These are phyloP conservation scores for Apamea sordens DNA, from an alignment of 2,888 invertebrate species.

Conservation along the genomic window DNA sequence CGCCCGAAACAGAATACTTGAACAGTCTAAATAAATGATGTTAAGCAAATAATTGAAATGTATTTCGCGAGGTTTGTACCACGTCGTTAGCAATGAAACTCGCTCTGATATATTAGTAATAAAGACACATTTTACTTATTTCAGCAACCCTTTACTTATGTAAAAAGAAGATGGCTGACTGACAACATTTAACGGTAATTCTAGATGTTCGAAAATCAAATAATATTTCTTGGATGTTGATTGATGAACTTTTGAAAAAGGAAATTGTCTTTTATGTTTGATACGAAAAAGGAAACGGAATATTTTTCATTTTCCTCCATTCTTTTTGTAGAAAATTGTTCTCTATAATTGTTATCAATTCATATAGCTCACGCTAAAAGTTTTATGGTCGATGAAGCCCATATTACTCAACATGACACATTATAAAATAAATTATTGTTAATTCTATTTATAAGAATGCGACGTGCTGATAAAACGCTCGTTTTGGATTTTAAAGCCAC, in stretches of 20 bases:
- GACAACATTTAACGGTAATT: not conserved
- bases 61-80: slow-evolving; percentile 30
- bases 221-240: not conserved
- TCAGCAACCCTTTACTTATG: not conserved
- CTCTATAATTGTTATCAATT: not conserved
- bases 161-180: slow-evolving; percentile 13
- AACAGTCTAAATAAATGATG: slow-evolving; percentile 56
- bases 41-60: slow-evolving; percentile 51
- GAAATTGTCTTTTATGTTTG: slow-evolving; percentile 17
- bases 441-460: slow-evolving; percentile 30
- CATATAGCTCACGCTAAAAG: not conserved
- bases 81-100: slow-evolving; percentile 1
- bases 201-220: slow-evolving; percentile 4
- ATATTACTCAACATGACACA: slow-evolving; percentile 11
- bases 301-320: not conserved
- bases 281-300: not conserved
- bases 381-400: not conserved
- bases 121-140: not conserved
- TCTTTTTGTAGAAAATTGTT: not conserved
- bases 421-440: slow-evolving; percentile 13
- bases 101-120: not conserved
- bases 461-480: slow-evolving; percentile 5
- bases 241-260: slow-evolving; percentile 13
- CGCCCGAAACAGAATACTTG: slow-evolving; percentile 59
- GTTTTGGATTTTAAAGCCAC: slow-evolving; percentile 40